phyloP scores from a whole-genome alignment of 2,888 invertebrate species.

The Hemicrepidius hirtus region DNA sequence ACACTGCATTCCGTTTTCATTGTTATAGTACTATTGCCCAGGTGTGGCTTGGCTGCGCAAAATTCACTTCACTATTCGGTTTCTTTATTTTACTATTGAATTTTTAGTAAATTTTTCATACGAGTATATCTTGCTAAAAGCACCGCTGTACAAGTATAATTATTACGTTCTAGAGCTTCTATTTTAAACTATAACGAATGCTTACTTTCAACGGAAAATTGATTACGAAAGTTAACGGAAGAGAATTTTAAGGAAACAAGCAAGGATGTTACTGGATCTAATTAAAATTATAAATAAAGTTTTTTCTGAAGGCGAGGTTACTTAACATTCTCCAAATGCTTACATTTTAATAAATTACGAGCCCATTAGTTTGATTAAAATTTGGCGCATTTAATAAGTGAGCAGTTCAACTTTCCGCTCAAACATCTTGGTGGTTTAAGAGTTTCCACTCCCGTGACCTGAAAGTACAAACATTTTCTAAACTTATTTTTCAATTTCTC shows the following conservation, averaged over 20 bases:
- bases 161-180: too few relatives aligned
- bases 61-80: too few relatives aligned
- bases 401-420: slow-evolving; percentile 25
- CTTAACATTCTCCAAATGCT: slow-evolving; percentile 29
- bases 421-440: slow-evolving; percentile 16
- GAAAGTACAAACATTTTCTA: background rate
- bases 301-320: slow-evolving; percentile 10
- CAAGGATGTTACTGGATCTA: background rate
- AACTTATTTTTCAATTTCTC: background rate
- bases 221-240: background rate
- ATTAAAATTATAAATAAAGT: slow-evolving; percentile 16
- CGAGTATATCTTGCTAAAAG: too few relatives aligned
- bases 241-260: slow-evolving; percentile 3
- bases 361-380: slow-evolving; percentile 32
- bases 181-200: too few relatives aligned
- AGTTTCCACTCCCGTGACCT: background rate
- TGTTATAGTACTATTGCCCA: too few relatives aligned
- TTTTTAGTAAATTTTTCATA: too few relatives aligned
- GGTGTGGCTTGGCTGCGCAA: too few relatives aligned
- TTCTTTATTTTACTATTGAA: too few relatives aligned
- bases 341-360: slow-evolving; percentile 30
- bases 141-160: too few relatives aligned
- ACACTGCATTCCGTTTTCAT: too few relatives aligned
- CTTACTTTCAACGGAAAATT: too few relatives aligned
- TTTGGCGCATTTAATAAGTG: slow-evolving; percentile 28